Base-by-base conservation (phyloP, 2,113 vertebrate species). In the Rhineura floridana region DNA sequence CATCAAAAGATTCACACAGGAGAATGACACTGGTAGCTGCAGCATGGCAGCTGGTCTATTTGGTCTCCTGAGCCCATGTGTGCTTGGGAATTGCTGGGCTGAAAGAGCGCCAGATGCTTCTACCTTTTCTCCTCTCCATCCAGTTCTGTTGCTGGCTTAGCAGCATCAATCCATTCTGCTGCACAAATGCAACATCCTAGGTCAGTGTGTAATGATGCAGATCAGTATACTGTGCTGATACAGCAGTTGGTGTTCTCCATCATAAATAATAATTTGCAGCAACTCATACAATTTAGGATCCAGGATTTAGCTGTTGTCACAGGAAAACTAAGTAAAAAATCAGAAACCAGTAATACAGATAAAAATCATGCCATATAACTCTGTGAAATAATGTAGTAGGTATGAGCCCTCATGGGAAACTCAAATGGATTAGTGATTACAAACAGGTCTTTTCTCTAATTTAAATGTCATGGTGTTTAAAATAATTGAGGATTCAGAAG, bases 331-430 rank as follows among this genome's bases (percentile, higher is more conserved):
- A 59, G 17, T 69, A n/a, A 72, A 81, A 28, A 75, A 48, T n/a
- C 52, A 39, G 25, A 75, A 81, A 82, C 21, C 30, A 62, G 48
- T 52, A 73, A 87, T 75, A 23, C 70, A 75, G 19, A 73, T 86
- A 8, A 52, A 75, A 28, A 21, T 0, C 0, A 9, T 79, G 1
- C 4, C 70, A 63, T 72, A 19, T n/a, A 28, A 84, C 81, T 82
- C 33, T 80, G 28, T 3, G 79, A 75, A 89, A 76, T 46, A 59
- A 36, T 39, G 2, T 10, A 73, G 0, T 59, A 91, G 69, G 4
- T 39, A 52, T 65, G 30, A 79, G 62, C 90, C 85, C 86, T 91
- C 13, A 77, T 90, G 25, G 5, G 72, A 52, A 67, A n/a, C 30
- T 91, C 88, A 90, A 88, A 86, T 42, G 36, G 23, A 62, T 69